Evolutionary conservation across 2,888 invertebrate species (phyloP), one percentile per base, ranked within the genome.

Genomic region (Melangyna quadrimaculata): DNA sequence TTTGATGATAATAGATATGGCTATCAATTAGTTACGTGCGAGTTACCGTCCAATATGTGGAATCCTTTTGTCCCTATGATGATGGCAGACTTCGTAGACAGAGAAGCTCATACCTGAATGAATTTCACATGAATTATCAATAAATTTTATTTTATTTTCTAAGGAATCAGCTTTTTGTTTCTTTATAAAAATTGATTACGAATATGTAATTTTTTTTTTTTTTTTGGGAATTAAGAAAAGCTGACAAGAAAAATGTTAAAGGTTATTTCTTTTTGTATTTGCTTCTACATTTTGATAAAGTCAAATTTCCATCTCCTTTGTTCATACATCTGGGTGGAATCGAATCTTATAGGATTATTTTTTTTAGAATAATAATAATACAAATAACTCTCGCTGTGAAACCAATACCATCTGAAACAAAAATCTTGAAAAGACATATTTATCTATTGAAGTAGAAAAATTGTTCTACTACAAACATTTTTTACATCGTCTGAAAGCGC

Each of bases 21-120:
- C 24, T 73, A 77, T 67, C 77, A 37, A 70, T 78, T 82, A 82
- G 78, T 82, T 82, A 78, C 78, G 63, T 78, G 72, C 32, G 10
- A 37, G 24, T 53, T 10, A 32, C n/a, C 37, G n/a, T n/a, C n/a
- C n/a, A n/a, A n/a, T 51, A 19, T 22, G 14, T 1, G 40, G 4
- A 51, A 71, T 72, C 22, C 24, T 65, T 71, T 48, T 17, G 19
- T 29, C 24, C 63, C n/a, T n/a, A n/a, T n/a, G n/a, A n/a, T n/a
- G n/a, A n/a, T n/a, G n/a, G n/a, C n/a, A n/a, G n/a, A n/a, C n/a
- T 27, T 12, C 7, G 7, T 14, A 48, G 19, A 32, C 6, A 35
- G 29, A 40, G 4, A 19, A n/a, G n/a, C n/a, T n/a, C n/a, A 29
- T 63, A 65, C 65, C 45, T 65, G 48, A 35, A 51, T n/a, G 43